Base-by-base conservation (phyloP, 2,888 invertebrate genomes). In the Abrostola tripartita region DNA sequence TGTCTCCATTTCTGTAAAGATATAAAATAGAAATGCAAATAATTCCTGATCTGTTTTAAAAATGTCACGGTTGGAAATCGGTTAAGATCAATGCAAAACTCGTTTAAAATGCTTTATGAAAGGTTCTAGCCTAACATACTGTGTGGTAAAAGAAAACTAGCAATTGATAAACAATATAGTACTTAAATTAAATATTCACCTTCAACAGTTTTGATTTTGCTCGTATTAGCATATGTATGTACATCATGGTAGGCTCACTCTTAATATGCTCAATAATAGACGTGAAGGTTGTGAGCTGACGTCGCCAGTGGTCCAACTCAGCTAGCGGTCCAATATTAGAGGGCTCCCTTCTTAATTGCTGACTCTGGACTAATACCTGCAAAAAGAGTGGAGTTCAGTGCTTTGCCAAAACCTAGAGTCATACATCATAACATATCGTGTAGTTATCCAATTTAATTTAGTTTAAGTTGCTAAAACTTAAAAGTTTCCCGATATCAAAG, bases 261-360 rank as follows among this genome's bases (percentile, higher is more conserved):
- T 97, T 96, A 41, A 97, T 95, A 88, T 98, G 97, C 81, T 98
- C 97, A 5, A 97, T 96, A 58, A 98, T 96, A 11, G 97, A 97
- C 38, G 97, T 97, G 87, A 98, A 98, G 54, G 96, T 96, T 0
- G 97, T 96, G 52, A 98, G 94, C 79, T 97, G 96, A 54, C 96
- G 95, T 37, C 97, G 95, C 98, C 98, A 98, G 86, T 98, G 97
- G 47, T 96, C 96, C 49, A 98, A 92, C 91, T 98, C 98, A 0
- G 97, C 97, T 0, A 96, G 86, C 0, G 98, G 98, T 0, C 98
- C 98, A 57, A 97, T 97, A 84, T 97, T 96, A 74, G 97, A 96
- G 0, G 97, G 96, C 89, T 98, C 98, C 41, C 97, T 95, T 65
- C 98, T 95, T 68, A 98, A 94, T 87, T 98, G 98, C 81, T 97